phyloP scores from a whole-genome alignment of 2,797 vertebrate species.

The Coendou prehensilis region DNA sequence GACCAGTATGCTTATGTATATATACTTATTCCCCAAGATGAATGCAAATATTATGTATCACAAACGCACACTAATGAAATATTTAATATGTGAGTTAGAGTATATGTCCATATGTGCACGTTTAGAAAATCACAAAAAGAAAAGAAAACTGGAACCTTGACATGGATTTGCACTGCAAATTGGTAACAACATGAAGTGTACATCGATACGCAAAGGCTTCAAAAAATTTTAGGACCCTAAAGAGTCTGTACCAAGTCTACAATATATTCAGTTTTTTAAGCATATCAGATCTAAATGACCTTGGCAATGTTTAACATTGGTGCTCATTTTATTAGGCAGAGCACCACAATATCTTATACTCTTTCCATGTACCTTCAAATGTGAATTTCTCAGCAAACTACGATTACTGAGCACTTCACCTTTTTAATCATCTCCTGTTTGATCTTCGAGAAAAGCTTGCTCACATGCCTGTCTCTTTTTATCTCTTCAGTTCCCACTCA shows the following conservation, averaged over 20 bases:
- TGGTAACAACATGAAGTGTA: background rate
- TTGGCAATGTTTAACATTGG: background rate
- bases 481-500: background rate
- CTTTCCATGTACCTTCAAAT: background rate
- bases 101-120: background rate
- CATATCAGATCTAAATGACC: background rate
- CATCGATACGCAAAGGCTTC: background rate
- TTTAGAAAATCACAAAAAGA: slow-evolving; percentile 50
- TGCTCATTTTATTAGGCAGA: slow-evolving; percentile 27
- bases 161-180: background rate
- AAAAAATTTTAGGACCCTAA: background rate
- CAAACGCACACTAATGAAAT: background rate
- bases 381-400: background rate
- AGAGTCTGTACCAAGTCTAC: background rate
- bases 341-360: background rate
- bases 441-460: background rate
- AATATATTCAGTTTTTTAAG: background rate
- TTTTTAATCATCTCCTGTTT: background rate
- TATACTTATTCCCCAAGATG: background rate
- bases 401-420: background rate
- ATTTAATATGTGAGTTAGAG: background rate
- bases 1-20: background rate
- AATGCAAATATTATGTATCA: background rate
- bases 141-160: background rate
- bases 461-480: background rate